A percentile compares a stretch with the other conserved stretches of the same genome.
Conservation (phyloP, 2,888 invertebrate species). For the Panopea generosa region DNA sequence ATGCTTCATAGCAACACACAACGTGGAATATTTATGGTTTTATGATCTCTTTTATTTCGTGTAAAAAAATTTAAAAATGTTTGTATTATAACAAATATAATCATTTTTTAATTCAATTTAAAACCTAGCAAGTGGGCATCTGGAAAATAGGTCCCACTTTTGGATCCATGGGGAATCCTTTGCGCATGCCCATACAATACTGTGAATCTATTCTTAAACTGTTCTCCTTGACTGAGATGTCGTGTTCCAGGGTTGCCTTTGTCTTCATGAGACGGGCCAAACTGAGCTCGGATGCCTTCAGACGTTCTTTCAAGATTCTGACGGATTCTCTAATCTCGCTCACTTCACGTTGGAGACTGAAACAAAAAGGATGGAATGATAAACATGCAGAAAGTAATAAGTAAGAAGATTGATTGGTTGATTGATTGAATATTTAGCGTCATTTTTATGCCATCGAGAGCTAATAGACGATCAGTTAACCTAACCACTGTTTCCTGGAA, state of each 20-base stretch:
- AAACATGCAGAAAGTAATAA: no score
- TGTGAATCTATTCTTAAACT: slow-evolving; percentile 96
- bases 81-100: no score
- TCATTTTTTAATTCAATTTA: slow-evolving; percentile 1
- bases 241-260: slow-evolving; percentile 93
- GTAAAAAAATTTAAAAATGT: no score
- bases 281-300: slow-evolving; percentile 87
- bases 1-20: no score
- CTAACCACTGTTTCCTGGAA: no score
- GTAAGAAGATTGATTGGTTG: no score
- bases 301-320: slow-evolving; percentile 91
- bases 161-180: slow-evolving; percentile 91
- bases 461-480: no score
- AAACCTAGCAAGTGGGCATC: slow-evolving; percentile 81
- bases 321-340: slow-evolving; percentile 94
- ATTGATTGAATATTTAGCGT: no score
- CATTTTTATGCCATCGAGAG: no score
- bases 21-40: no score
- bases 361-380: slow-evolving; percentile 61
- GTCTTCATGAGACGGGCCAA: slow-evolving; percentile 90
- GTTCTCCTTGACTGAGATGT: slow-evolving; percentile 94
- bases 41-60: no score
- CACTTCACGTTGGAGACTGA: slow-evolving; percentile 93
- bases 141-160: slow-evolving; percentile 84
- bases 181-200: slow-evolving; percentile 95